Percentiles rank a stretch among this genome's conserved stretches.
phyloP scores from a whole-genome alignment of 2,888 invertebrate species.

The Drosophila ustulata region DNA sequence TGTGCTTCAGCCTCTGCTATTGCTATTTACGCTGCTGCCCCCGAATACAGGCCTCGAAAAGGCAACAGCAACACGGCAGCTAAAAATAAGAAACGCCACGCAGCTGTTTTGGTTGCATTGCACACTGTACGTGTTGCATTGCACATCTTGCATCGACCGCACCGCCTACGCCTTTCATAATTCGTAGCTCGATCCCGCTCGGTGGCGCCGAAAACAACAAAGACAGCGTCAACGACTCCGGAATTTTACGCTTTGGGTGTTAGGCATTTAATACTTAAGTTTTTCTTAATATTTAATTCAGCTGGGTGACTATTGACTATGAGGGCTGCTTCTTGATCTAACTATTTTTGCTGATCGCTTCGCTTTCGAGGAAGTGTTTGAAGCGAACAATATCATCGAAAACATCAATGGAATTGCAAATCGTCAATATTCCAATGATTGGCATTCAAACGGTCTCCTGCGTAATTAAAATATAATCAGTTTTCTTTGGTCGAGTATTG shows the following conservation, averaged over 20 bases:
- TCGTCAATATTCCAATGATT: conserved; percentile 68
- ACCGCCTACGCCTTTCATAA: neutral
- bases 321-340: conserved; percentile 28
- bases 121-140: conserved; percentile 23
- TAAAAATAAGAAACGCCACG: conserved; percentile 78
- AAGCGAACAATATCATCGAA: neutral
- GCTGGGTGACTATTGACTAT: conserved; percentile 23
- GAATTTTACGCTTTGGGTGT: conserved; percentile 65
- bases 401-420: conserved; percentile 34
- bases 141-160: conserved; percentile 9
- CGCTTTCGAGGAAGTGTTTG: no score
- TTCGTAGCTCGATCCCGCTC: neutral
- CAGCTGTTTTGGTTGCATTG: conserved; percentile 51
- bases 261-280: conserved; percentile 48
- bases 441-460: conserved; percentile 67
- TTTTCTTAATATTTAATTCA: conserved; percentile 25
- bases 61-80: conserved; percentile 23
- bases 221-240: conserved; percentile 17
- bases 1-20: conserved; percentile 1
- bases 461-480: conserved; percentile 71
- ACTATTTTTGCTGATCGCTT: no score
- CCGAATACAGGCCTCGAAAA: conserved; percentile 7
- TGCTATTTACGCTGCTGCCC: conserved; percentile 28
- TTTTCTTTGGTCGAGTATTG: conserved; percentile 14
- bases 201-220: neutral